Conservation (phyloP, 2,888 invertebrate species). For the Oligia latruncula region DNA sequence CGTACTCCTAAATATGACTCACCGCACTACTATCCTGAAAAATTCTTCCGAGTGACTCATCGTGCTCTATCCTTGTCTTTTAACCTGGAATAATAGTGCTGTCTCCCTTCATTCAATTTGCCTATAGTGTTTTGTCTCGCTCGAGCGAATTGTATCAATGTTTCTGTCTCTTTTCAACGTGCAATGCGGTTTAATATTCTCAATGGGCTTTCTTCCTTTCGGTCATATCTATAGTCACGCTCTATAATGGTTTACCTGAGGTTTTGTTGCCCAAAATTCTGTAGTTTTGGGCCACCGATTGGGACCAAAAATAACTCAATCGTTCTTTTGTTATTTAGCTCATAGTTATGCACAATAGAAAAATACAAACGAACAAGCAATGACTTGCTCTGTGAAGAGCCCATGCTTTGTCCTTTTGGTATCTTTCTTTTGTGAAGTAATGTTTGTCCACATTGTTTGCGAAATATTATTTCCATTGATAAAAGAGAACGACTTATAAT, state of each 20-base stretch:
- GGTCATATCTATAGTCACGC: conserved; percentile 54
- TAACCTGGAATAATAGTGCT: conserved; percentile 25
- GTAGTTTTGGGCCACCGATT: not conserved
- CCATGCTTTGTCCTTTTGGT: not conserved
- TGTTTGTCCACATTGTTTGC: no score
- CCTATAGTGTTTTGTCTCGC: conserved; percentile 25
- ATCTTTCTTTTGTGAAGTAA: not conserved
- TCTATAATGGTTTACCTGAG: not conserved
- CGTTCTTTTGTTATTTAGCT: not conserved
- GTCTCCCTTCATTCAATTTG: conserved; percentile 35
- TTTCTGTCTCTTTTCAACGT: conserved; percentile 48
- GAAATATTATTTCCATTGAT: not conserved
- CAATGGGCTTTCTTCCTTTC: conserved; percentile 52
- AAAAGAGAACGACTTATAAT: not conserved
- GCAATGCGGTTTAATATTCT: conserved; percentile 51
- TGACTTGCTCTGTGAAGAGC: not conserved
- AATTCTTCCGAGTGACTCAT: conserved; percentile 58
- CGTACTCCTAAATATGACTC: conserved; percentile 53
- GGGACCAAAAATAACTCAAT: not conserved
- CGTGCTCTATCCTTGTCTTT: conserved; percentile 53
- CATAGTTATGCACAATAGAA: not conserved
- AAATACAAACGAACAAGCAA: not conserved
- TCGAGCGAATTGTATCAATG: conserved; percentile 2
- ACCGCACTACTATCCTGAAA: conserved; percentile 51
- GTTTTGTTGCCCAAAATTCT: not conserved